Evolutionary conservation across 2,113 vertebrate species (phyloP).

Genomic region (Aythya baeri): DNA sequence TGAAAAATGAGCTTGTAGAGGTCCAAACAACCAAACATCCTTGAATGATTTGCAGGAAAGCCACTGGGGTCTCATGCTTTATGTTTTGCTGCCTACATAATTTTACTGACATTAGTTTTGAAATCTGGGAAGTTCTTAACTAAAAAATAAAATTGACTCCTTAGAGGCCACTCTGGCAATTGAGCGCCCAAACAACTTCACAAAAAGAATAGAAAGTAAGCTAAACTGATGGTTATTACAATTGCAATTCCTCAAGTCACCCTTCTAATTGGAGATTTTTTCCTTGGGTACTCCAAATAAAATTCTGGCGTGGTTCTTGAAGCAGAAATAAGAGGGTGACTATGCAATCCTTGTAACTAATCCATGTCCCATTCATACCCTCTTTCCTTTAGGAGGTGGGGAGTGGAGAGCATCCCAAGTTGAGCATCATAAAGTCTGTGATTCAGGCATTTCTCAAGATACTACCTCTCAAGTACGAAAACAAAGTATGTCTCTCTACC

Average conservation of each 20-base stretch:
- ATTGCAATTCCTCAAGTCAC: neutral
- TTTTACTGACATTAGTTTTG: neutral
- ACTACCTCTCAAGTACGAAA: neutral
- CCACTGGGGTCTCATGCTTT: neutral
- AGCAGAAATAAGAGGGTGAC: neutral
- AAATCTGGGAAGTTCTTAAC: neutral
- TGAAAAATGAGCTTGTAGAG: neutral
- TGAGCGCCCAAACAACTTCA: neutral
- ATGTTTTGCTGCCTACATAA: neutral
- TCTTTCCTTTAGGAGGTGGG: neutral
- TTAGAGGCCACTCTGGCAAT: neutral
- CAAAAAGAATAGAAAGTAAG: neutral
- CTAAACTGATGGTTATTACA: neutral
- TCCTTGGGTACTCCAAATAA: neutral
- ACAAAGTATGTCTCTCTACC: neutral
- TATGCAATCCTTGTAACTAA: neutral
- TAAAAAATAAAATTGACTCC: neutral
- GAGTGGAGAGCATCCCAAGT: neutral
- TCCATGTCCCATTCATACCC: rapidly evolving
- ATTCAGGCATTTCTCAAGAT: neutral
- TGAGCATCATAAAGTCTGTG: neutral
- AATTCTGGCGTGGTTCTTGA: neutral
- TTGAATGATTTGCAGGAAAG: neutral
- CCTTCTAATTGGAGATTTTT: neutral
- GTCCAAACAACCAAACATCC: neutral